Evolutionary conservation across 2,888 invertebrate genomes (phyloP).

Genomic region (Periphyllus acericola): DNA sequence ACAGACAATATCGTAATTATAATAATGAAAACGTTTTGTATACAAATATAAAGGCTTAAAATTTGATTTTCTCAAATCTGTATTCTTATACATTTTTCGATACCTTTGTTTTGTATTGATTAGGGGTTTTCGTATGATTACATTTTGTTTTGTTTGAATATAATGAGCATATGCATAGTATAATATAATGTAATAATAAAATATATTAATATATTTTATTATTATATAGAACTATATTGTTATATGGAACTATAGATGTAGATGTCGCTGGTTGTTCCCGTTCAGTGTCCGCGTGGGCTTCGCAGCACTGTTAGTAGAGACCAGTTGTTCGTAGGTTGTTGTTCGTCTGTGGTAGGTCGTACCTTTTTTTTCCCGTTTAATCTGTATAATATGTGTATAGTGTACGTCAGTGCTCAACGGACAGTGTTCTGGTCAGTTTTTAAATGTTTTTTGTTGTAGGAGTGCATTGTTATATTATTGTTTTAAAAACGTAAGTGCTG

Average conservation of each 20-base stretch:
- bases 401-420: neutral
- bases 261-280: constrained; percentile 56
- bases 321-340: constrained; percentile 28
- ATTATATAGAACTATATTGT: neutral
- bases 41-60: no score
- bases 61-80: no score
- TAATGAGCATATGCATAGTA: neutral
- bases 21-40: neutral
- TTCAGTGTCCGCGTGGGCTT: constrained; percentile 50
- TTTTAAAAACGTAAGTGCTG: constrained; percentile 28
- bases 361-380: constrained; percentile 3
- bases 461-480: constrained; percentile 5
- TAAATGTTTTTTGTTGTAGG: neutral
- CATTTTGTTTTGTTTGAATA: neutral
- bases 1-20: neutral
- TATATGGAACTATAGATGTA: constrained; percentile 4
- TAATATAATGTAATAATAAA: neutral
- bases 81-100: no score
- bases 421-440: constrained; percentile 1
- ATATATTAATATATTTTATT: no score
- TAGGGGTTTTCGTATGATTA: no score
- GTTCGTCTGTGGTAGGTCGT: constrained; percentile 29
- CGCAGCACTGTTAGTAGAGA: neutral
- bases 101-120: no score
- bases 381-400: neutral